Evolutionary conservation across 2,888 invertebrate species (phyloP).

Genomic region (Schrankia costaestrigalis): DNA sequence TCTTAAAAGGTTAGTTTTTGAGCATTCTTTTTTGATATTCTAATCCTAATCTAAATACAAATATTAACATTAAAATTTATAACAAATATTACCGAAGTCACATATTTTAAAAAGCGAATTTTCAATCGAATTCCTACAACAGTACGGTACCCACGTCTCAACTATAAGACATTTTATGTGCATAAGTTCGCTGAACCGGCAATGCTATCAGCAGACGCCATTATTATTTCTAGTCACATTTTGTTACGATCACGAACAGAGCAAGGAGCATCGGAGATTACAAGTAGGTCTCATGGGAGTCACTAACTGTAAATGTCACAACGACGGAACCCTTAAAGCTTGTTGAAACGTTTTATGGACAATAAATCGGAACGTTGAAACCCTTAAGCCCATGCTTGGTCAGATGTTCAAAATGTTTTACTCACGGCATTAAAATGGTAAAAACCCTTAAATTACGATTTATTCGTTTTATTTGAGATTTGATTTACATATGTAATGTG

Average conservation of each 20-base stretch:
- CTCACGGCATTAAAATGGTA: constrained; percentile 39
- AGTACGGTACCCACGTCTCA: no score
- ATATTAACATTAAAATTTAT: no score
- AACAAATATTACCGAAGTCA: no score
- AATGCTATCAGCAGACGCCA: neutral
- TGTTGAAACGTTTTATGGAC: constrained; percentile 67
- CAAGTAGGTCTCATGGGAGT: constrained; percentile 39
- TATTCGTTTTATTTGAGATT: constrained; percentile 31
- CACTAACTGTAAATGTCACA: constrained; percentile 60
- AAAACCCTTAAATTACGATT: constrained; percentile 26
- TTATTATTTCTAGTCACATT: constrained; percentile 4
- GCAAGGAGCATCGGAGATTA: constrained; percentile 30
- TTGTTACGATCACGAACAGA: constrained; percentile 7
- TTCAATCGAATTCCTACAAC: no score
- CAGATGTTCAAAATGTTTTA: constrained; percentile 52
- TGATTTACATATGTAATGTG: no score
- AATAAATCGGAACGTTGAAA: constrained; percentile 54
- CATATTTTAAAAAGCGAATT: no score
- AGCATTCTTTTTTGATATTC: no score
- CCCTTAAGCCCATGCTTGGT: constrained; percentile 51
- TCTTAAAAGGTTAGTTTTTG: no score
- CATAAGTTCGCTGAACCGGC: neutral
- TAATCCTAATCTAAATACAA: no score
- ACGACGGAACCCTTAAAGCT: constrained; percentile 50
- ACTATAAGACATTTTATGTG: no score